Conservation (phyloP, 2,888 invertebrate species). For the Rhynchonema sp. region DNA sequence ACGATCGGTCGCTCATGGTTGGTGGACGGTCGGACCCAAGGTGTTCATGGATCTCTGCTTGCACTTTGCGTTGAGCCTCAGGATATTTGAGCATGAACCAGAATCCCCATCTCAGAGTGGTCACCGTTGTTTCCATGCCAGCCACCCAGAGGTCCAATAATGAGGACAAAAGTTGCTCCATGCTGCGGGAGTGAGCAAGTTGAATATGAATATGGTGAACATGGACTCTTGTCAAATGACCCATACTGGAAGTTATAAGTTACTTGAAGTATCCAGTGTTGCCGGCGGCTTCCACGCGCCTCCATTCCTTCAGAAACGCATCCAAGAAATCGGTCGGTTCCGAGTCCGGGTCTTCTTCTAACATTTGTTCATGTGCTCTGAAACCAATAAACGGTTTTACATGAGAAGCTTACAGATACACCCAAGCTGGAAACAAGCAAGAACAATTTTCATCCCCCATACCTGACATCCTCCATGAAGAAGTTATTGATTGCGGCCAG, state of each 20-base stretch:
- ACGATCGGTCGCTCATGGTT: background rate
- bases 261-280: too few species aligned
- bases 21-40: background rate
- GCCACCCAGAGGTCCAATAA: background rate
- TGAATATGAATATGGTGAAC: too few species aligned
- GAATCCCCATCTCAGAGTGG: background rate
- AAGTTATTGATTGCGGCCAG: background rate
- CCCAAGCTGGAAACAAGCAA: too few species aligned
- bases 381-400: too few species aligned
- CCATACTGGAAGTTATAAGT: too few species aligned
- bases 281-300: background rate
- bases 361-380: too few species aligned
- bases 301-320: background rate
- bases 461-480: background rate
- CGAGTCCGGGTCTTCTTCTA: background rate
- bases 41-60: background rate
- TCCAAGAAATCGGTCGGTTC: background rate
- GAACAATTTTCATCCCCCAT: background rate
- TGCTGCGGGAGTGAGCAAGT: too few species aligned
- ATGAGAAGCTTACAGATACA: too few species aligned
- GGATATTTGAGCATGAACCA: background rate
- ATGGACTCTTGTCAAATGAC: too few species aligned
- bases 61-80: background rate
- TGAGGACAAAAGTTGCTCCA: background rate
- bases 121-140: background rate